Evolutionary conservation across 1,140 invertebrate genomes (phyloP), one percentile per base, ranked within the genome.

Genomic region (Drosophila sp.): DNA sequence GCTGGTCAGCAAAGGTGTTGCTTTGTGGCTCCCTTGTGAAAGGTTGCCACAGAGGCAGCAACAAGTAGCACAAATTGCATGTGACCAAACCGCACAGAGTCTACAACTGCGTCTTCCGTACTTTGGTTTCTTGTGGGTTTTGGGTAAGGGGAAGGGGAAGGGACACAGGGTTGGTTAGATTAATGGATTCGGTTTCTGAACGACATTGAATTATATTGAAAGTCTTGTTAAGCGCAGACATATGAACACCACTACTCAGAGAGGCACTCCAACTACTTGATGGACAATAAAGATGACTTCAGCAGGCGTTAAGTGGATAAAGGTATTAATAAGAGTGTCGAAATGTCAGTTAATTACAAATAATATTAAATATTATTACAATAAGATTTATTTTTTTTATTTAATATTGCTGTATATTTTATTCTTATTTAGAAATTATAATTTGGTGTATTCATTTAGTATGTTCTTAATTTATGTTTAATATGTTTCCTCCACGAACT

Each of bases 41-140:
- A 74, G 71, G 57, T 29, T 62, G 46, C 58, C 58, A 58, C 54
- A 57, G 41, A 27, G 34, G 51, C 34, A 58, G 75, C 77, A 87
- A 82, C 76, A 87, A 87, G 82, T 82, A 87, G 82, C 82, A 70
- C 34, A 63, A 69, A 64, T 72, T 78, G 73, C 65, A 69, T 59
- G 80, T 66, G 67, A 41, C 56, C 71, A 50, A 13, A 13, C 34
- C 27, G 32, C 34, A 36, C n/a, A 43, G 32, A n/a, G 34, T 29
- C 14, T 7, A 18, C 40, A 43, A 43, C 40, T 71, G 25, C 40
- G 48, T 29, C 40, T 32, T 40, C 25, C 29, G 29, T 16, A 16
- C 16, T 11, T 50, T 13, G 4, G 14, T 27, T 53, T n/a, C n/a
- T n/a, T n/a, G n/a, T n/a, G n/a, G n/a, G n/a, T n/a, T n/a, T n/a